phyloP scores from a whole-genome alignment of 1,140 invertebrate species.

The Eumaeus atala region DNA sequence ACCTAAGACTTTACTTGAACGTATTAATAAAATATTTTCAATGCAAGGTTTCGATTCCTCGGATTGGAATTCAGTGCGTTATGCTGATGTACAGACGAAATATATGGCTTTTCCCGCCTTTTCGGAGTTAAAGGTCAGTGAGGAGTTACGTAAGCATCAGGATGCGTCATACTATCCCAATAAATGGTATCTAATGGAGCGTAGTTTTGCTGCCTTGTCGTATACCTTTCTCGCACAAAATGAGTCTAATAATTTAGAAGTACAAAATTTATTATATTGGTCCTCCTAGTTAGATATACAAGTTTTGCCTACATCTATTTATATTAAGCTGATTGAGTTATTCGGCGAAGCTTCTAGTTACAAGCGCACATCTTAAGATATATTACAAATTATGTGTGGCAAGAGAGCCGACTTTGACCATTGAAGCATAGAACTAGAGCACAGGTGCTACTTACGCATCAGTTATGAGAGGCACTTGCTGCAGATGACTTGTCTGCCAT shows the following conservation, averaged over 20 bases:
- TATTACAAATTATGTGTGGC: constrained; percentile 30
- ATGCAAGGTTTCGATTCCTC: constrained; percentile 16
- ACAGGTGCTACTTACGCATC: constrained; percentile 28
- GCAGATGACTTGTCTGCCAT: constrained; percentile 36
- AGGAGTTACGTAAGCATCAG: constrained; percentile 23
- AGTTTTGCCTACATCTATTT: constrained; percentile 16
- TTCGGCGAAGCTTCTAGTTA: constrained; percentile 27
- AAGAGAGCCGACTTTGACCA: constrained; percentile 55
- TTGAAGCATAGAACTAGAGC: constrained; percentile 22
- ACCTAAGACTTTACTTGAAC: constrained; percentile 6
- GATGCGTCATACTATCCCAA: constrained; percentile 8
- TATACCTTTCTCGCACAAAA: constrained; percentile 28
- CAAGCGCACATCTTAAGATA: constrained; percentile 24
- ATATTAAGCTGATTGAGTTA: constrained; percentile 23
- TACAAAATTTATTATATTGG: constrained; percentile 21
- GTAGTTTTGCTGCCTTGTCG: constrained; percentile 27
- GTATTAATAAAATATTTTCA: constrained; percentile 9
- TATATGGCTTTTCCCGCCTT: constrained; percentile 24
- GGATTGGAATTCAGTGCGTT: constrained; percentile 28
- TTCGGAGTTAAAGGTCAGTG: constrained; percentile 27
- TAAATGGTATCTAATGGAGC: constrained; percentile 24
- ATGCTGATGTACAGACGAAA: constrained; percentile 26
- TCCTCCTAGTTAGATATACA: constrained; percentile 8
- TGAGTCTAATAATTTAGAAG: constrained; percentile 18
- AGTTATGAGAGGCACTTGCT: constrained; percentile 1